Percentiles rank a stretch among this genome's conserved stretches.
phyloP scores from a whole-genome alignment of 2,888 invertebrate species.

The Sturmia bella region DNA sequence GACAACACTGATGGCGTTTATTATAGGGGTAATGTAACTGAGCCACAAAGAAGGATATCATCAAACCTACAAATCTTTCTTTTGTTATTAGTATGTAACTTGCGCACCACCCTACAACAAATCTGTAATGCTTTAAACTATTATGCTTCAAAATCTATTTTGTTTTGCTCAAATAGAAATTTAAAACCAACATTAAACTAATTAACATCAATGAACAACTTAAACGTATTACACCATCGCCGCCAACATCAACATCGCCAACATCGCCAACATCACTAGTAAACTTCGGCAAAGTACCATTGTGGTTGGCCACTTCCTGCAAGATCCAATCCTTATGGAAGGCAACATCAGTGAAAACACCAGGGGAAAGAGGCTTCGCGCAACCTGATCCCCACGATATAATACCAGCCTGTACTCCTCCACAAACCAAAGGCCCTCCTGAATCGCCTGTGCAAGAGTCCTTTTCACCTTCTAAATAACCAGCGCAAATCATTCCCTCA shows the following conservation, averaged over 20 bases:
- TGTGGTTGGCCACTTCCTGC: conserved; percentile 16
- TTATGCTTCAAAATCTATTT: neutral
- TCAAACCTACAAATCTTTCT: too few relatives aligned
- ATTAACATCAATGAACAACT: conserved; percentile 32
- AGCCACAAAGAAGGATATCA: too few relatives aligned
- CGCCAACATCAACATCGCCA: neutral
- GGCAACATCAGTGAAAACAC: conserved; percentile 88
- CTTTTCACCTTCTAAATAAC: conserved; percentile 87
- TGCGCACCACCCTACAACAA: too few relatives aligned
- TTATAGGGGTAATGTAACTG: too few relatives aligned
- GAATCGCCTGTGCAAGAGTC: conserved; percentile 93
- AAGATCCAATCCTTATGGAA: conserved; percentile 26
- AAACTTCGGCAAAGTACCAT: conserved; percentile 52
- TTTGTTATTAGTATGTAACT: too few relatives aligned
- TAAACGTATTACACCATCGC: conserved; percentile 15
- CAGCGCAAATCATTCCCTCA: conserved; percentile 89
- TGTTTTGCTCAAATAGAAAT: conserved; percentile 7
- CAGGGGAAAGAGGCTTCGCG: conserved; percentile 87
- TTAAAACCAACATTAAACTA: conserved; percentile 15
- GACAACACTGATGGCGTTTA: too few relatives aligned
- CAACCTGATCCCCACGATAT: conserved; percentile 94
- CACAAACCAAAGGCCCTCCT: conserved; percentile 89
- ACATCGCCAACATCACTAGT: neutral
- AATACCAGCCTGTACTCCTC: conserved; percentile 87
- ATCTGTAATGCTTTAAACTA: too few relatives aligned